Base-by-base conservation (phyloP, 2,797 vertebrate genomes). In the Siniperca scherzeri region DNA sequence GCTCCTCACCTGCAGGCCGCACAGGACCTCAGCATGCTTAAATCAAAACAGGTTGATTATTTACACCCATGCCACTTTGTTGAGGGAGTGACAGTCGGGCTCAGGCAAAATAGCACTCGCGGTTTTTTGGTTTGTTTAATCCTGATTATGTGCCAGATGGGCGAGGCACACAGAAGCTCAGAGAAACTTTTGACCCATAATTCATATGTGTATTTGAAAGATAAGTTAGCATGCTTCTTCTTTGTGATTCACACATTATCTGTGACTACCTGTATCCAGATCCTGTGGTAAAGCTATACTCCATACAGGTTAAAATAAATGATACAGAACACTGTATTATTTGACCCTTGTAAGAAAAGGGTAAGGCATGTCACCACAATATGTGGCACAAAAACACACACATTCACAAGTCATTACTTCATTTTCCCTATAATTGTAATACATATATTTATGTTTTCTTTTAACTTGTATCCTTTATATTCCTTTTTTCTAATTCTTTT, bases 111-210 rank as follows among this genome's bases (percentile, higher is more conserved):
- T 12, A 61, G 57, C 46, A 3, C 52, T 60, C 8, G 3, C 19
- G 48, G 16, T 73, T 84, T 85, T 81, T 86, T 42, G 85, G 67
- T 76, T 85, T 88, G 83, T 85, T 85, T 88, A 52, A 83, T 80
- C 16, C 60, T 44, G 73, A 86, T 81, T 76, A 73, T 42, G 40
- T 73, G 59, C 57, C 74, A 81, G 80, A 88, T 66, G 75, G 74
- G 36, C 40, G 53, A 70, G 30, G 70, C 67, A 68, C 42, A 22
- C 33, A 52, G 64, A 70, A 46, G 55, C 70, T 74, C 17, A 70
- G 22, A 57, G 50, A 44, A 86, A 13, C 22, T 7, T 67, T 71
- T 64, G 38, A 70, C 56, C 60, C 60, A 30, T 60, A 21, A 80
- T 69, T 48, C 52, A 46, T 42, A 42, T 3, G 40, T 64, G 16